Percentiles rank a stretch among this genome's conserved stretches.
Conservation (phyloP, 2,888 invertebrate species). For the Metopia argyrocephala region DNA sequence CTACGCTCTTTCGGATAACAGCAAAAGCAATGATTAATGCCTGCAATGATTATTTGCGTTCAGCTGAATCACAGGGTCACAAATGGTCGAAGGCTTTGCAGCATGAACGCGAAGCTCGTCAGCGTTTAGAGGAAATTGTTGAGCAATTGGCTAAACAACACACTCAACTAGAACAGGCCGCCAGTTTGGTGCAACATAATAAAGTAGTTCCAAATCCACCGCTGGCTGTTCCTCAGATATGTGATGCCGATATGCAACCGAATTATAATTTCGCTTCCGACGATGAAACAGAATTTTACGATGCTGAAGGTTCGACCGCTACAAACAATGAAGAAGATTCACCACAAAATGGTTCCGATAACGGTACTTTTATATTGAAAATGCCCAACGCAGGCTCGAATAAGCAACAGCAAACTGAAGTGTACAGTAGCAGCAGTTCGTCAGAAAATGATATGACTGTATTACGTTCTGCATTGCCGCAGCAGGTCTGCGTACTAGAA, state of each 20-base stretch:
- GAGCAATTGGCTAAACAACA: constrained; percentile 98
- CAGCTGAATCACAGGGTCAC: constrained; percentile 93
- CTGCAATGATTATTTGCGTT: constrained; percentile 93
- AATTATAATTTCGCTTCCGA: constrained; percentile 78
- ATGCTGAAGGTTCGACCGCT: constrained; percentile 80
- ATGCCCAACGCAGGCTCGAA: constrained; percentile 78
- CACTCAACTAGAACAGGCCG: constrained; percentile 95
- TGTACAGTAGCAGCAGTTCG: constrained; percentile 73
- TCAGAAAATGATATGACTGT: constrained; percentile 79
- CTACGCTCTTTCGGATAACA: constrained; percentile 96
- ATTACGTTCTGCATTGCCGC: constrained; percentile 63
- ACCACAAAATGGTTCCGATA: constrained; percentile 64
- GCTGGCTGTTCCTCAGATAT: constrained; percentile 54
- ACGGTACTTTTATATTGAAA: constrained; percentile 82
- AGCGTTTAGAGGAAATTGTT: constrained; percentile 95
- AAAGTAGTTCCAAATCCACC: constrained; percentile 62
- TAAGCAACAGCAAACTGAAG: constrained; percentile 71
- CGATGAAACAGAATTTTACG: constrained; percentile 88
- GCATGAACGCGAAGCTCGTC: constrained; percentile 96
- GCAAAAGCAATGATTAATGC: constrained; percentile 98
- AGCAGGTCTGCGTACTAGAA: constrained; percentile 70
- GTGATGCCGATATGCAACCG: constrained; percentile 64
- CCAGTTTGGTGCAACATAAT: constrained; percentile 78
- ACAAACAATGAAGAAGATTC: constrained; percentile 66
- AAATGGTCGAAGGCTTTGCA: constrained; percentile 96